These are phyloP conservation scores for Heteromyza rotundicornis DNA, from an alignment of 2,888 invertebrate genomes.

Conservation along the genomic window DNA sequence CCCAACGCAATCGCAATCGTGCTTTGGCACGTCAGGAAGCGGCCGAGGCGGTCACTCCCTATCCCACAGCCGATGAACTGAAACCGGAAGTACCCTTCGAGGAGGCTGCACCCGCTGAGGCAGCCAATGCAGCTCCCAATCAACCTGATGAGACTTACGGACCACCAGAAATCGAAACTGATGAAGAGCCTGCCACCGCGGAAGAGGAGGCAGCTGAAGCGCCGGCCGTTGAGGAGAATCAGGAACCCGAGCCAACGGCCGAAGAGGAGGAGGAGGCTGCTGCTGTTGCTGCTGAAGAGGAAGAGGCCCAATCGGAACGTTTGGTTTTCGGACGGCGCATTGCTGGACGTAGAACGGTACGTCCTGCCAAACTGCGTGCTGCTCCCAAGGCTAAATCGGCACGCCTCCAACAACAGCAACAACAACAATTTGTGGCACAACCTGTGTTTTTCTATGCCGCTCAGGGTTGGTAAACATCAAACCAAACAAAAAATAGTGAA, in stretches of 20 bases:
- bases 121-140: neutral
- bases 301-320: conserved; percentile 22
- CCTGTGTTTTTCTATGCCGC: conserved; percentile 24
- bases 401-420: conserved; percentile 13
- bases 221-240: neutral
- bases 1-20: conserved; percentile 37
- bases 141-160: conserved; percentile 19
- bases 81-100: conserved; percentile 55
- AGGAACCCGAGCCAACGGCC: neutral
- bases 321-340: conserved; percentile 29
- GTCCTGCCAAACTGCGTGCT: conserved; percentile 33
- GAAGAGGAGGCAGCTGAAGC: neutral
- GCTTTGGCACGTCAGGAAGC: conserved; percentile 49
- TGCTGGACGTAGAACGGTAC: conserved; percentile 26
- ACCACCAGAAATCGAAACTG: conserved; percentile 21
- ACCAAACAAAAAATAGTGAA: too few relatives aligned
- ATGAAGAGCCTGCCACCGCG: conserved; percentile 4
- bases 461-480: conserved; percentile 10
- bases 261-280: neutral
- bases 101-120: conserved; percentile 31
- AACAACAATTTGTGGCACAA: neutral
- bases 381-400: conserved; percentile 12
- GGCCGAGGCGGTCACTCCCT: conserved; percentile 49
- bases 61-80: conserved; percentile 52
- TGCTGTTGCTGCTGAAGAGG: neutral